phyloP scores from a whole-genome alignment of 2,888 invertebrate species.

The Rhyacophila evoluta region DNA sequence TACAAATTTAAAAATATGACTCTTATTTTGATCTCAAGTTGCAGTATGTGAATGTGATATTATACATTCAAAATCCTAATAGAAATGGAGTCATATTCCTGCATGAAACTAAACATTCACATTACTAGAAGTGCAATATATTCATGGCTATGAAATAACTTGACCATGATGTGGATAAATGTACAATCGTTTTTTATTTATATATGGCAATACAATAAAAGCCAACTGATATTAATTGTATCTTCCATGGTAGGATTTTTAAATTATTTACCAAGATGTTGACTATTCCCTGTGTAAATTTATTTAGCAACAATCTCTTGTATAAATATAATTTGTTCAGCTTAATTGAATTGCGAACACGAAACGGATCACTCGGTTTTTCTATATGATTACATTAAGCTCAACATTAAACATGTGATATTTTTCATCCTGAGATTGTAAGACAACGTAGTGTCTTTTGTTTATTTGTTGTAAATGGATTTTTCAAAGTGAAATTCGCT shows the following conservation, averaged over 20 bases:
- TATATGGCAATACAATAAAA: neutral
- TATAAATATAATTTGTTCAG: conserved; percentile 61
- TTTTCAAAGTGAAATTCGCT: conserved; percentile 13
- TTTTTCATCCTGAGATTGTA: conserved; percentile 58
- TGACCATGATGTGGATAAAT: neutral
- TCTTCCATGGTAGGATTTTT: conserved; percentile 31
- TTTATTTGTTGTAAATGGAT: conserved; percentile 24
- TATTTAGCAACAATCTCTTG: neutral
- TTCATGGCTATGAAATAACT: too few relatives aligned
- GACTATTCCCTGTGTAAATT: conserved; percentile 29
- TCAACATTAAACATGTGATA: conserved; percentile 72
- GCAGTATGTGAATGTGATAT: neutral
- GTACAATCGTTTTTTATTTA: neutral
- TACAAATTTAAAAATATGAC: neutral
- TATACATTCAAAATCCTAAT: neutral
- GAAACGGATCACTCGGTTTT: conserved; percentile 23
- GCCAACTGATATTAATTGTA: conserved; percentile 28
- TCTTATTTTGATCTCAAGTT: neutral
- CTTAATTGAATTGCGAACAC: conserved; percentile 62
- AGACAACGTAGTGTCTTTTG: conserved; percentile 40
- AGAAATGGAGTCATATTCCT: neutral
- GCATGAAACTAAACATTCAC: too few relatives aligned
- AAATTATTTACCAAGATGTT: conserved; percentile 28
- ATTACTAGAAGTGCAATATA: too few relatives aligned
- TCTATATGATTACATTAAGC: conserved; percentile 66